These are phyloP conservation scores for Rallus limicola DNA, from an alignment of 2,113 vertebrate genomes.

Conservation along the genomic window DNA sequence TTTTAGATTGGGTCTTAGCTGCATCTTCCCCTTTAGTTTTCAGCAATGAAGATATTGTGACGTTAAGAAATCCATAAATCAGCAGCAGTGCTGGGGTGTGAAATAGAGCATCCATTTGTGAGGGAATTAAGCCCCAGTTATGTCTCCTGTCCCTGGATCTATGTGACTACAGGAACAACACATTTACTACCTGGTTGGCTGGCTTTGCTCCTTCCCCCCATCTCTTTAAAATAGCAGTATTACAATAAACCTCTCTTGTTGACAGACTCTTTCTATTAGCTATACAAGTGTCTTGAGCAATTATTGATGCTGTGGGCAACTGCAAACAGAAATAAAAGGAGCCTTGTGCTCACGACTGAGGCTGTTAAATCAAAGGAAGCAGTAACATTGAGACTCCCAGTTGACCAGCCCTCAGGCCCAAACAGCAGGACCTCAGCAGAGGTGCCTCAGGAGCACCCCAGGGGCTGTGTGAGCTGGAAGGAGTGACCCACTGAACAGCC, in stretches of 20 bases:
- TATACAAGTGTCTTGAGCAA: constrained; percentile 6
- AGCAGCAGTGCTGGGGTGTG: background rate
- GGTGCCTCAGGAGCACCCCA: background rate
- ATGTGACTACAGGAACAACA: background rate
- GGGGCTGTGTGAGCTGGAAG: background rate
- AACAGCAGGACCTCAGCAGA: background rate
- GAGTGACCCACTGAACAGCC: background rate
- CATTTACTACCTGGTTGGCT: background rate
- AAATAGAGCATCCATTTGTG: background rate
- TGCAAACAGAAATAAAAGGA: background rate
- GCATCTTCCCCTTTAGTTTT: background rate
- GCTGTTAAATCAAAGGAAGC: background rate
- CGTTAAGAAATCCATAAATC: background rate
- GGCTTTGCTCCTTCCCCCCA: background rate
- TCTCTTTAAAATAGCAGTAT: background rate
- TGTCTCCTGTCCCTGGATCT: background rate
- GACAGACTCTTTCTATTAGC: constrained; percentile 13
- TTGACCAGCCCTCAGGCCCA: background rate
- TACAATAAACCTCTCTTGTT: constrained; percentile 15
- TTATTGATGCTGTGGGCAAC: constrained; percentile 18
- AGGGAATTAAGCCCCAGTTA: constrained; percentile 9
- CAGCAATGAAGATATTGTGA: background rate
- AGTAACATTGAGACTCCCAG: background rate
- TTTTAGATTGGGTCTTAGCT: background rate
- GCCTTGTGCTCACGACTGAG: background rate